Evolutionary conservation across 1,140 invertebrate species (phyloP), one percentile per base, ranked within the genome.

Genomic region (Campoletis sonorensis): DNA sequence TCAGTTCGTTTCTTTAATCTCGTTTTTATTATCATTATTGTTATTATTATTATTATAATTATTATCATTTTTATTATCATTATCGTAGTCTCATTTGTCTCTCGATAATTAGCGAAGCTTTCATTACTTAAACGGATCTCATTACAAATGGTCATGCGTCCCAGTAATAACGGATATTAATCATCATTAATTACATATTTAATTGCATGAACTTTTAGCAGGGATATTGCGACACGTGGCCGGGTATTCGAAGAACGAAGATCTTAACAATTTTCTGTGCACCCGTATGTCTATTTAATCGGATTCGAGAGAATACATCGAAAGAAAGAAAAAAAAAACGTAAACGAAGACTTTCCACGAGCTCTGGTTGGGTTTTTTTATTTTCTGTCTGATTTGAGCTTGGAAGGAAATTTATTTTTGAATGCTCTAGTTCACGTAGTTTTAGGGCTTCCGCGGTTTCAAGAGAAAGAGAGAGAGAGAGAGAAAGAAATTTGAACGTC

Each of bases 1-100:
- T 23, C 26, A 21, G 23, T 77, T 82, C 75, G 40, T n/a, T 61
- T 54, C 33, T 76, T 37, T 33, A 30, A 68, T 68, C 26, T 54
- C n/a, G n/a, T n/a, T n/a, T n/a, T n/a, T n/a, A n/a, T n/a, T n/a
- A n/a, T n/a, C n/a, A n/a, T n/a, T n/a, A 64, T 64, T 64, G 58
- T 64, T 64, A 64, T 64, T 64, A 64, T 64, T 23, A 21, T 64
- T 26, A 64, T 64, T 23, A 64, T 23, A 1, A 64, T 64, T 54
- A 54, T 54, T n/a, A n/a, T n/a, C n/a, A n/a, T 15, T n/a, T n/a
- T n/a, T n/a, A n/a, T n/a, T n/a, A n/a, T n/a, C n/a, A n/a, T n/a
- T n/a, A n/a, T n/a, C n/a, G 51, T 54, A 21, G 51, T 37, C 37
- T 21, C 51, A 54, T 54, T 54, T 54, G 51, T 54, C 51, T 54